A percentile compares a stretch with the other conserved stretches of the same genome.
Evolutionary conservation across 1,140 invertebrate genomes (phyloP).

Genomic region (Pteromalus puparum): DNA sequence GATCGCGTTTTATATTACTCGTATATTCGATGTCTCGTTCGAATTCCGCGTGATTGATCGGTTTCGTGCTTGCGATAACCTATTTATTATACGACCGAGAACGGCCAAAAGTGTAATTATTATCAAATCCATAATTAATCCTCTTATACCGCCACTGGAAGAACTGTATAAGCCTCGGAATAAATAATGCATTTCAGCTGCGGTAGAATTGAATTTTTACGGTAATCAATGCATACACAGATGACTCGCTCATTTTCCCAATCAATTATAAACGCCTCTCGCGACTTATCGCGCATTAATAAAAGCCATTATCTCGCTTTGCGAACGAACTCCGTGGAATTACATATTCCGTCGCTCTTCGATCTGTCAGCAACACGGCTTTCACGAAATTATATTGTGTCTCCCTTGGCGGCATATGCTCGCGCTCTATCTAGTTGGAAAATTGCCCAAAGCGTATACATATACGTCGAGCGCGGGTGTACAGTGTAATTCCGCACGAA

Average conservation of each 20-base stretch:
- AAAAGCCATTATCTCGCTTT: constrained; percentile 8
- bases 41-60: too few relatives aligned
- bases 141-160: background rate
- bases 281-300: background rate
- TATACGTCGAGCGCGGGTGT: background rate
- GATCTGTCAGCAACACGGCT: background rate
- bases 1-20: too few relatives aligned
- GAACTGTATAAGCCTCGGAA: background rate
- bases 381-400: constrained; percentile 11
- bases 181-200: background rate
- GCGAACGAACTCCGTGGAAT: background rate
- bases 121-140: background rate
- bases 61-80: too few relatives aligned
- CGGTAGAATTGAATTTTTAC: background rate
- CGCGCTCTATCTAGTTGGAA: background rate
- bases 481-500: background rate
- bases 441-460: constrained; percentile 11
- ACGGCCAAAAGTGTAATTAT: background rate
- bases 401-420: background rate
- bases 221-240: background rate
- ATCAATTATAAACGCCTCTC: background rate
- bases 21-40: too few relatives aligned
- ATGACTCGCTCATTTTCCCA: background rate
- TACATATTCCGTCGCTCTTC: background rate
- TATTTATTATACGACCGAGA: too few relatives aligned